These are phyloP conservation scores for Plotosus lineatus DNA, from an alignment of 2,113 vertebrate genomes.

Conservation along the genomic window DNA sequence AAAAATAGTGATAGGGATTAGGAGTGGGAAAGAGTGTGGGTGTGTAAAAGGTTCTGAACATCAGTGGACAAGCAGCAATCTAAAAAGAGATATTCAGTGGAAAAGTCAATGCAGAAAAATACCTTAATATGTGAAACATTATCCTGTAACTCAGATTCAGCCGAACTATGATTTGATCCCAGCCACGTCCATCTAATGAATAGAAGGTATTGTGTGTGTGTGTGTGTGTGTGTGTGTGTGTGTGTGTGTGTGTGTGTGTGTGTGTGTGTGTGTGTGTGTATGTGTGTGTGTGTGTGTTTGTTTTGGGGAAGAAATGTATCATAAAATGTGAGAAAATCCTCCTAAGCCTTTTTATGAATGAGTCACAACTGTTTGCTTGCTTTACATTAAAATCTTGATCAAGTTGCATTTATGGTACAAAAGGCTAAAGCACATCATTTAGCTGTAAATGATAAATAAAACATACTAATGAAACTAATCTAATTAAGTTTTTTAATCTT, in stretches of 20 bases:
- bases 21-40: background rate
- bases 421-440: background rate
- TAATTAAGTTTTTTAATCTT: background rate
- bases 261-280: background rate
- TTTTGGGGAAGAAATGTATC: too few relatives aligned
- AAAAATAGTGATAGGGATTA: background rate
- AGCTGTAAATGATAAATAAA: background rate
- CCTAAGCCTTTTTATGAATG: too few relatives aligned
- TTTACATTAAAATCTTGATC: too few relatives aligned
- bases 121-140: conserved; percentile 8
- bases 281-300: too few relatives aligned
- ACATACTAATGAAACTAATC: background rate
- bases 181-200: background rate
- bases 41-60: background rate
- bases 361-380: too few relatives aligned
- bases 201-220: background rate
- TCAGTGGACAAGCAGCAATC: background rate
- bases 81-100: background rate
- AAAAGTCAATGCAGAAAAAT: background rate
- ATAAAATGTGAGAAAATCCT: too few relatives aligned
- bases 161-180: background rate
- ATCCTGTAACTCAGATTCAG: background rate
- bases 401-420: background rate
- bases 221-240: background rate
- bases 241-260: background rate